Percentiles rank a stretch among this genome's conserved stretches.
Evolutionary conservation across 2,113 vertebrate genomes (phyloP).

Genomic region (Cyrtonyx montezumae): DNA sequence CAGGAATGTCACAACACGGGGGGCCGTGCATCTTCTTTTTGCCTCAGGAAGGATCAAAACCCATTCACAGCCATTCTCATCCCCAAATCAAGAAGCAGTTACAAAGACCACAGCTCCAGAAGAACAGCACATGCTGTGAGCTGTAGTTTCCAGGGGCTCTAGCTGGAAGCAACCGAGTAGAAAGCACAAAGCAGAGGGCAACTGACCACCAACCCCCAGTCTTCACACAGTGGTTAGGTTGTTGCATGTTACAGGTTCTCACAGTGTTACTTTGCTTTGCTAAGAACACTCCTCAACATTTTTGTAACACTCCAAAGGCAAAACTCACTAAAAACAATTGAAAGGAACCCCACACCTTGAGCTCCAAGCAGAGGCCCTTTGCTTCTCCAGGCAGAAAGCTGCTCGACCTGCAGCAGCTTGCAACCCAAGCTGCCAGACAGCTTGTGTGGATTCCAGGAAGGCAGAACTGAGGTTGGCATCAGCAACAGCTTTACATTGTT

Average conservation of each 20-base stretch:
- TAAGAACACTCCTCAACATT: neutral
- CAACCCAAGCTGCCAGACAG: neutral
- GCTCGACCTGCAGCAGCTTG: accelerated
- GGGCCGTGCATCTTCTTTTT: neutral
- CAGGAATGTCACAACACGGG: accelerated
- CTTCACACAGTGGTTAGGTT: accelerated
- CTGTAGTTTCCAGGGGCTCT: neutral
- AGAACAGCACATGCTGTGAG: neutral
- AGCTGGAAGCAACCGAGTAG: neutral
- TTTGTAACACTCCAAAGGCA: neutral
- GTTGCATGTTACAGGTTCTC: neutral
- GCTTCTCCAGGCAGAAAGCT: neutral
- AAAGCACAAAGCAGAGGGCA: neutral
- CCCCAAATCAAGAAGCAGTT: neutral
- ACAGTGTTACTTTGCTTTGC: accelerated
- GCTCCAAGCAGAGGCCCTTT: neutral
- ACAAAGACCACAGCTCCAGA: neutral
- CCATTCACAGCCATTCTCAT: neutral
- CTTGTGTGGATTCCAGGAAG: neutral
- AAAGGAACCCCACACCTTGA: accelerated
- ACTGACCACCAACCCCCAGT: no score
- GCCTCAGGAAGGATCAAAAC: neutral
- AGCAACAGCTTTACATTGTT: neutral
- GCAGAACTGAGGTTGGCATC: neutral
- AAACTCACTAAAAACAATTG: accelerated